These are phyloP conservation scores for Siderastrea siderea DNA, from an alignment of 92 coral and sea anemone species.

Conservation along the genomic window DNA sequence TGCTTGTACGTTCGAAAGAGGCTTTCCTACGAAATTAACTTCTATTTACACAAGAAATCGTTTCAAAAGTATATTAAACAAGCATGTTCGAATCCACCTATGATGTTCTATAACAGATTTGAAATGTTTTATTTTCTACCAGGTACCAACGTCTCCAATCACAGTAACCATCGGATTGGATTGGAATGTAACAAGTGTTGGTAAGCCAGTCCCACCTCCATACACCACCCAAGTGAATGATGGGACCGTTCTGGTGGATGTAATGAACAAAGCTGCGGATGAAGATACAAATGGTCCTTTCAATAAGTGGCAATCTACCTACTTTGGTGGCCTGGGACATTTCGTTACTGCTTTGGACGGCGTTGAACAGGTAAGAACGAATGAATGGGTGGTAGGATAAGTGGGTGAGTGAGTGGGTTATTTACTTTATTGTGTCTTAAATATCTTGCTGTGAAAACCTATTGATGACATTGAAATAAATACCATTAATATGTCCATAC, in stretches of 20 bases:
- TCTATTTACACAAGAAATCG: too few species aligned
- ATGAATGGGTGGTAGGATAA: too few species aligned
- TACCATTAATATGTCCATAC: too few species aligned
- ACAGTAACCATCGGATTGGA: constrained; percentile 41
- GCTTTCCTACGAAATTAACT: too few species aligned
- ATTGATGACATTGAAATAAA: too few species aligned
- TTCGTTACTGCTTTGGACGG: constrained; percentile 33
- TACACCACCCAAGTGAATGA: constrained; percentile 22
- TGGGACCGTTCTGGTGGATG: constrained; percentile 12
- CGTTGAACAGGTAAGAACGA: constrained; percentile 12
- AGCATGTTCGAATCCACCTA: too few species aligned
- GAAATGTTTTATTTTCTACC: not conserved
- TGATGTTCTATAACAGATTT: not conserved
- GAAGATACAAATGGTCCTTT: constrained; percentile 14
- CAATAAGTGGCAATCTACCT: constrained; percentile 21
- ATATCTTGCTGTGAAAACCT: too few species aligned
- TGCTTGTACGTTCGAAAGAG: too few species aligned
- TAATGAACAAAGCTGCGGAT: constrained; percentile 33
- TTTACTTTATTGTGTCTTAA: too few species aligned
- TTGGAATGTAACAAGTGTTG: constrained; percentile 17
- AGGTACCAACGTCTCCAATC: constrained; percentile 37
- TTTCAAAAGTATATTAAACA: too few species aligned
- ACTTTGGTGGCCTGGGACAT: constrained; percentile 26
- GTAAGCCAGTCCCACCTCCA: constrained; percentile 35
- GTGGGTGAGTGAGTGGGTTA: too few species aligned